These are phyloP conservation scores for Hyperoplus immaculatus DNA, from an alignment of 2,797 vertebrate species.

Conservation along the genomic window DNA sequence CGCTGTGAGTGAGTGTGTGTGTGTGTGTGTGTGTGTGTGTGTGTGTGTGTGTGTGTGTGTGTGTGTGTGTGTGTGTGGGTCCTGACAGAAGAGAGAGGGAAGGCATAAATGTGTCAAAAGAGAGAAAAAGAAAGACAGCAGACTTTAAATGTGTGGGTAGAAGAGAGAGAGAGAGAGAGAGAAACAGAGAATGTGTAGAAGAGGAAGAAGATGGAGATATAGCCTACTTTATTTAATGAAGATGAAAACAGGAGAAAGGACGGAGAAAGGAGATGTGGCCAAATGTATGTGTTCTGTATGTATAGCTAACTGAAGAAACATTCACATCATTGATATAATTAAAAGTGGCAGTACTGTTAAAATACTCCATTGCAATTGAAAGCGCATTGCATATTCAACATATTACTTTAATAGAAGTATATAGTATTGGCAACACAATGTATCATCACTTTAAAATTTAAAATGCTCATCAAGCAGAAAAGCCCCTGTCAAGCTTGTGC, in stretches of 20 bases:
- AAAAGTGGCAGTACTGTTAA: neutral
- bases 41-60: conserved; percentile 30
- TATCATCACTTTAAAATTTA: neutral
- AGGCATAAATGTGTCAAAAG: conserved; percentile 62
- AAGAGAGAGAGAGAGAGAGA: conserved; percentile 27
- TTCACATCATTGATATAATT: too few species aligned
- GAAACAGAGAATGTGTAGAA: neutral
- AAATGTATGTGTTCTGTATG: conserved; percentile 2
- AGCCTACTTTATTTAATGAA: neutral
- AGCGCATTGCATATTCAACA: neutral
- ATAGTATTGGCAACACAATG: neutral
- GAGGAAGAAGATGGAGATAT: conserved; percentile 13
- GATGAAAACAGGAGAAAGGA: conserved; percentile 1
- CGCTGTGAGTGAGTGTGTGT: conserved; percentile 46
- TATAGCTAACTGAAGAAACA: too few species aligned
- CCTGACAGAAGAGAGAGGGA: conserved; percentile 67
- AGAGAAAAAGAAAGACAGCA: conserved; percentile 32
- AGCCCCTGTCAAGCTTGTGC: too few species aligned
- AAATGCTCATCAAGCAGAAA: neutral
- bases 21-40: conserved; percentile 25
- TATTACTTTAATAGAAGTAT: neutral
- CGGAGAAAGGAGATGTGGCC: neutral
- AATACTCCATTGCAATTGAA: neutral
- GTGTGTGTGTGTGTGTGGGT: conserved; percentile 50
- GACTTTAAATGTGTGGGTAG: conserved; percentile 49